Conservation (phyloP, 2,113 vertebrate genomes). For the Tragelaphus imberbis region DNA sequence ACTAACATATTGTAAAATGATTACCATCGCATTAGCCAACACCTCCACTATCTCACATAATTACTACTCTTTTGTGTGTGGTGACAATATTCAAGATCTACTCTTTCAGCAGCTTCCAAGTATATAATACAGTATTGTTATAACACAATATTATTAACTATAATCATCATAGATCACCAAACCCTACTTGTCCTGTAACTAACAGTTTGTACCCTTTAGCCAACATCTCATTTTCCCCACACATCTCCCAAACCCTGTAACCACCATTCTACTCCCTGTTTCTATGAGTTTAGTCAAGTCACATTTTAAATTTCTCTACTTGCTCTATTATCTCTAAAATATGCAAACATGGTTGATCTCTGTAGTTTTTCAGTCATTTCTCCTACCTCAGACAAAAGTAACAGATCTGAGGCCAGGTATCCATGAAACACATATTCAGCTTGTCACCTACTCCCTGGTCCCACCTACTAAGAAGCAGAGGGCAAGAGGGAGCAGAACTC, state of each 20-base stretch:
- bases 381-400: neutral
- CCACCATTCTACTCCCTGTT: neutral
- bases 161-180: neutral
- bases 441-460: neutral
- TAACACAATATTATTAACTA: neutral
- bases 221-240: neutral
- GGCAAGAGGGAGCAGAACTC: neutral
- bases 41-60: neutral
- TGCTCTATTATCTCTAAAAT: neutral
- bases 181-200: neutral
- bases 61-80: neutral
- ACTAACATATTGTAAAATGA: neutral
- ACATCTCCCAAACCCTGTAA: neutral
- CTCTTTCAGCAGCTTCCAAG: neutral
- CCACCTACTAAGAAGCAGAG: neutral
- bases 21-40: neutral
- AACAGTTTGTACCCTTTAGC: neutral
- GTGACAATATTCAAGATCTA: neutral
- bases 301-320: neutral
- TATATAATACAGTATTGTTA: neutral
- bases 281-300: neutral
- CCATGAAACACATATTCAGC: neutral
- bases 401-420: neutral
- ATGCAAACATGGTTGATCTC: neutral
- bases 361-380: neutral